Conservation (phyloP, 2,797 vertebrate species). For the Catostomus latipinnis region DNA sequence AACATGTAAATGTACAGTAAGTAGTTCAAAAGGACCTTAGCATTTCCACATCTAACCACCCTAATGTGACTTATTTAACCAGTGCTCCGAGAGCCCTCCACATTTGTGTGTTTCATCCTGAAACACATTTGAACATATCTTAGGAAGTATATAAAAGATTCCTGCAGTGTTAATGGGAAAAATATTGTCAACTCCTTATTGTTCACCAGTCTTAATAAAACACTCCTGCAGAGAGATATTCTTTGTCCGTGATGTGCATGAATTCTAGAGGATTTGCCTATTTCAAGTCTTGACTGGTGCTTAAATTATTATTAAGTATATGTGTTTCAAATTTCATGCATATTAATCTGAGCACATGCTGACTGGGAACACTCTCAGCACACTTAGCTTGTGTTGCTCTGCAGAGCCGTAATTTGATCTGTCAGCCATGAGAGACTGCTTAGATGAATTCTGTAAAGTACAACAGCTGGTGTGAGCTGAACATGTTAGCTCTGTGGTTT, state of each 20-base stretch:
- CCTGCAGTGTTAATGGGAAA: conserved; percentile 18
- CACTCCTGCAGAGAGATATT: background rate
- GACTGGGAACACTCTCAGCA: background rate
- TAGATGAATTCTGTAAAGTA: background rate
- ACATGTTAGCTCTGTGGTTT: conserved; percentile 28
- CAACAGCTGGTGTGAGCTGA: conserved; percentile 29
- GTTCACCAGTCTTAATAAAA: conserved; percentile 9
- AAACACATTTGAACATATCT: conserved; percentile 34
- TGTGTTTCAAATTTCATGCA: conserved; percentile 35
- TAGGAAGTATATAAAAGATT: conserved; percentile 17
- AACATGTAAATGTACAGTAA: conserved; percentile 23
- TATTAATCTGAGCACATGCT: conserved; percentile 24
- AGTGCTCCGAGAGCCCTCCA: background rate
- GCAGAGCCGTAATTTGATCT: conserved; percentile 17
- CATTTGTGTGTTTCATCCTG: conserved; percentile 4
- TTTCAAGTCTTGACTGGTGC: conserved; percentile 8
- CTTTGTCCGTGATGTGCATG: conserved; percentile 22
- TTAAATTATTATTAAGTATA: conserved; percentile 44
- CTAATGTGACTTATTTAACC: conserved; percentile 29
- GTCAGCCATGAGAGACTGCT: conserved; percentile 36
- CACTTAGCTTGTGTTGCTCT: background rate
- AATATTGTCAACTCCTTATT: conserved; percentile 24
- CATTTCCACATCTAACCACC: conserved; percentile 19
- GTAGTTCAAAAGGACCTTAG: conserved; percentile 17
- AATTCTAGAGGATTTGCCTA: conserved; percentile 19